Evolutionary conservation across 2,797 vertebrate species (phyloP), one percentile per base, ranked within the genome.

Genomic region (Psittacula derbiana): DNA sequence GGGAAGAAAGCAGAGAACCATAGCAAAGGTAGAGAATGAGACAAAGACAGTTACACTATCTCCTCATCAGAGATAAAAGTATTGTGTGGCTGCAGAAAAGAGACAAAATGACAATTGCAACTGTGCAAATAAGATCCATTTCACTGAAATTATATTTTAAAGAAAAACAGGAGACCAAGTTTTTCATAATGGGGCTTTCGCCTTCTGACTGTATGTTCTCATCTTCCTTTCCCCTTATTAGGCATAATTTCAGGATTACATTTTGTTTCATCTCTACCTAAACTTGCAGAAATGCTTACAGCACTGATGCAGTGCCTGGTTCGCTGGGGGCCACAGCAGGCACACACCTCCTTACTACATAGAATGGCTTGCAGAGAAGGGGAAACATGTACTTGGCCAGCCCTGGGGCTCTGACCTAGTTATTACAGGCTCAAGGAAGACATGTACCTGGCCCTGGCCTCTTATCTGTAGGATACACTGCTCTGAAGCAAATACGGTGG

Each of bases 141-240:
- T 94, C 93, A 86, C 70, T 95, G 82, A 96, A 95, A 95, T 87
- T 71, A 82, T 94, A 76, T 92, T 80, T 94, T 94, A 94, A 96
- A 95, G 96, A 82, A 95, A 92, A 92, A 67, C 81, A 76, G 58
- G 79, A 81, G 66, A 85, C 75, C 30, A 53, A 40, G 82, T 94
- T 91, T 94, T 92, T 94, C 64, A 57, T 88, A 81, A 88, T 81
- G 74, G 86, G 61, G 31, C 84, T 96, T 93, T 95, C 91, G 85
- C 94, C 67, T 94, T 46, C 84, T 53, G 80, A 88, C 91, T 88
- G 31, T 64, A 30, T 73, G 83, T 87, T 96, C 86, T 86, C 92
- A 91, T 88, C 94, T 96, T 89, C 55, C 74, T n/a, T 74, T 70
- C 1, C 0, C 44, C 66, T 94, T 92, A 78, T 91, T 93, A 93